These are phyloP conservation scores for Bombus waltoni DNA, from an alignment of 1,140 invertebrate genomes.

Conservation along the genomic window DNA sequence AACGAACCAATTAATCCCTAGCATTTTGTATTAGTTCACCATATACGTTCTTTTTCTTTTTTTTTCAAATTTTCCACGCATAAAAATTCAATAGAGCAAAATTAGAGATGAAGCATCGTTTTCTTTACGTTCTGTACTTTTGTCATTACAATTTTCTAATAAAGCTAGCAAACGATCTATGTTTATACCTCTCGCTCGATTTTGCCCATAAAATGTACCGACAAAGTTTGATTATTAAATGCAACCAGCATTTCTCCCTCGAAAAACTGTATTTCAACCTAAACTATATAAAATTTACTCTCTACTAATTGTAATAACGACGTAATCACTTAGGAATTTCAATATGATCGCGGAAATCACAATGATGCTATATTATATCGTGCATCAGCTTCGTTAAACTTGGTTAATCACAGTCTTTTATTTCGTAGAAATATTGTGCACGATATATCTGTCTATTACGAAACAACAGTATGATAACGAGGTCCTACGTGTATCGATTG, in stretches of 20 bases:
- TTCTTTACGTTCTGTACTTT: not conserved
- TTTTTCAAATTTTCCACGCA: not conserved
- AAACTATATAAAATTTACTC: not conserved
- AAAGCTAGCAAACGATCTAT: too few relatives aligned
- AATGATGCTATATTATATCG: not conserved
- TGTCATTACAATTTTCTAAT: not conserved
- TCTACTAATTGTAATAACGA: not conserved
- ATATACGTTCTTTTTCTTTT: too few relatives aligned
- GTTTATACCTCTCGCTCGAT: not conserved
- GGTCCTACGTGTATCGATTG: not conserved
- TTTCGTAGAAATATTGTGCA: not conserved
- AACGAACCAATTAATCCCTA: too few relatives aligned
- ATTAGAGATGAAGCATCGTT: not conserved
- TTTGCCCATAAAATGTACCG: not conserved
- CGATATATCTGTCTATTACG: not conserved
- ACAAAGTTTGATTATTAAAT: not conserved
- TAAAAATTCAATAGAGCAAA: not conserved
- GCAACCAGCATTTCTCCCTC: too few relatives aligned
- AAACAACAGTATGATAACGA: not conserved
- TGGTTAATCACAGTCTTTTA: not conserved
- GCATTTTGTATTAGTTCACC: not conserved
- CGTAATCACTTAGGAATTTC: not conserved
- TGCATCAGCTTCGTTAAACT: not conserved
- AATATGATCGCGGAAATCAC: not conserved
- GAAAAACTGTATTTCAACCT: not conserved